phyloP scores from a whole-genome alignment of 2,888 invertebrate species.

The Tiphia femorata region DNA sequence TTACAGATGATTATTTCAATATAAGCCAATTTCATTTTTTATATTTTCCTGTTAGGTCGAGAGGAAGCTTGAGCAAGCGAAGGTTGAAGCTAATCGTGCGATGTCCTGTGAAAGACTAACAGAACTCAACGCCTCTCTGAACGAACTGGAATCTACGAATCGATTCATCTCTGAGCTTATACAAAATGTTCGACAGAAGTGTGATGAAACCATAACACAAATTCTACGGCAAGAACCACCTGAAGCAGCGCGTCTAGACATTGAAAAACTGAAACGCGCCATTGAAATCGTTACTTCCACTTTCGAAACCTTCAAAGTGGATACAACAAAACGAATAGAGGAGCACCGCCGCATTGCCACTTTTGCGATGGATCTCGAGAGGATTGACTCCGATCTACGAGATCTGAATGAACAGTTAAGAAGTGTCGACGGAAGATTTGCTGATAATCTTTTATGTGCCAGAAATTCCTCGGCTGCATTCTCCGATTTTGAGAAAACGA shows the following conservation, averaged over 20 bases:
- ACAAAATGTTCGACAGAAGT: constrained; percentile 76
- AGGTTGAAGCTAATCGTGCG: constrained; percentile 71
- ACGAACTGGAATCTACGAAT: constrained; percentile 77
- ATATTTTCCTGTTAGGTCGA: constrained; percentile 46
- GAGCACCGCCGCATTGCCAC: constrained; percentile 76
- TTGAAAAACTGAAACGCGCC: constrained; percentile 76
- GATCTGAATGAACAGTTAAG: constrained; percentile 56
- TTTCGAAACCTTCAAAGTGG: constrained; percentile 76
- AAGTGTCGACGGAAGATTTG: constrained; percentile 59
- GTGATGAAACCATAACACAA: constrained; percentile 77
- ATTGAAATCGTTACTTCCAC: constrained; percentile 74
- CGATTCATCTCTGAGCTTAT: constrained; percentile 77
- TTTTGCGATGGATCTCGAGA: constrained; percentile 78
- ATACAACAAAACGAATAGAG: constrained; percentile 73
- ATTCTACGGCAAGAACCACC: constrained; percentile 81
- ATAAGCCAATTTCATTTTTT: too few relatives aligned
- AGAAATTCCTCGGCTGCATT: constrained; percentile 80
- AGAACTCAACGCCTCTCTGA: constrained; percentile 53
- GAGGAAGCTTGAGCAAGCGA: constrained; percentile 66
- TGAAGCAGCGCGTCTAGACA: constrained; percentile 77
- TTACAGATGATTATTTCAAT: not conserved
- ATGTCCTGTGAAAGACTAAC: constrained; percentile 65
- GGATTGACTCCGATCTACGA: constrained; percentile 78
- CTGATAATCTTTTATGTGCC: constrained; percentile 79
- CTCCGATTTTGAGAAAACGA: constrained; percentile 82